These are phyloP conservation scores for Danio albolineatus DNA, from an alignment of 2,797 vertebrate species.

Conservation along the genomic window DNA sequence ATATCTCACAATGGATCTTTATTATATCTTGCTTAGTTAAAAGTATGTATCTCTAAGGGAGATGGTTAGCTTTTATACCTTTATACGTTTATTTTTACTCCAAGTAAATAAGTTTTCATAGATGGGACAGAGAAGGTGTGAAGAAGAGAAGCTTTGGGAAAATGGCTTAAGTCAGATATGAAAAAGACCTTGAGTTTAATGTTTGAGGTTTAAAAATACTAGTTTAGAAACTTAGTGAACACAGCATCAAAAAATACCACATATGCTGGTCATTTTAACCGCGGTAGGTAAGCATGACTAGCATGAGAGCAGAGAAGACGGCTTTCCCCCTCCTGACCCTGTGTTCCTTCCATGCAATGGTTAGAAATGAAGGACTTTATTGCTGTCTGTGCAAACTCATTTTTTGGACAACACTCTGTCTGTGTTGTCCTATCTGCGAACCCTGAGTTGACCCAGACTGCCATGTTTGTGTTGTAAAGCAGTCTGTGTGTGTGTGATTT, in stretches of 20 bases:
- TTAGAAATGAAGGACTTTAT: conserved; percentile 30
- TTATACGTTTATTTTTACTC: neutral
- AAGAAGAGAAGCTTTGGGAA: neutral
- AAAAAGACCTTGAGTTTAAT: neutral
- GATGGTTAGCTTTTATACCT: neutral
- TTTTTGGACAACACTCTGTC: conserved; percentile 1
- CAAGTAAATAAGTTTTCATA: neutral
- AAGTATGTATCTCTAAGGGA: neutral
- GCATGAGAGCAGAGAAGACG: conserved; percentile 17
- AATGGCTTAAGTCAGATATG: neutral
- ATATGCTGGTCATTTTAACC: conserved; percentile 2
- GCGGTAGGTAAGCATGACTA: neutral
- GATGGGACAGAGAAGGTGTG: neutral
- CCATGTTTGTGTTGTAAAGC: conserved; percentile 49
- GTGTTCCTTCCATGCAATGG: conserved; percentile 18
- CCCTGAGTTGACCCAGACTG: conserved; percentile 51
- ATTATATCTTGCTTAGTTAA: neutral
- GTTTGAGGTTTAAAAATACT: neutral
- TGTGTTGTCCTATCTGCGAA: conserved; percentile 53
- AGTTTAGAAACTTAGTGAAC: neutral
- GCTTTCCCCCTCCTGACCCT: conserved; percentile 13
- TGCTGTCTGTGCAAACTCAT: conserved; percentile 39
- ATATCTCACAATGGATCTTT: neutral
- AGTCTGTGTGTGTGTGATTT: conserved; percentile 33
- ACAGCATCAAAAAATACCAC: neutral